Base-by-base conservation (phyloP, 2,113 vertebrate genomes). In the Pterocles orientalis region DNA sequence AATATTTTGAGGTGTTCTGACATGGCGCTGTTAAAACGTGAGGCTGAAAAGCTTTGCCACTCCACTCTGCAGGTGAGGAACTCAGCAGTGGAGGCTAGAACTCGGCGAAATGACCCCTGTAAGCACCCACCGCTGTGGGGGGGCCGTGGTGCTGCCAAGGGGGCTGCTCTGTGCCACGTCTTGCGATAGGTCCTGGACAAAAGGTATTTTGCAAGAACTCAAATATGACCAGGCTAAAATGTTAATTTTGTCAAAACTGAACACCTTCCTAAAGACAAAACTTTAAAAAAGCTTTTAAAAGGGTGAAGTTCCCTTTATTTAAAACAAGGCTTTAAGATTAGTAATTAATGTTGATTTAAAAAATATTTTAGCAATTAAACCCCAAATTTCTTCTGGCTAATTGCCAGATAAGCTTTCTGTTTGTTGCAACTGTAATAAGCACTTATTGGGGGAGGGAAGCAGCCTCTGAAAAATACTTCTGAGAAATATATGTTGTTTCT, bases 101-200 rank as follows among this genome's bases (percentile, higher is more conserved):
- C 4, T 20, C 1, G 0, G 23, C 25, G 33, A 17, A 53, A 6
- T 31, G 10, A 16, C 4, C 41, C 12, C 18, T 36, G 11, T 28
- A 43, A 79, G 12, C 7, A 2, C 14, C 31, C 18, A 19, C 7
- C 3, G 1, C 18, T 12, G 16, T 1, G 5, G 31, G 31, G 31
- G 25, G 31, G 31, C 1, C 3, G 17, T 47, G 58, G 43, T 29
- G 16, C 34, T 41, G 6, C 36, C 3, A 2, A 17, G 16, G 19
- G 18, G 15, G 12, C 2, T 29, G 21, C 29, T 19, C 1, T 0
- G n/a, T 41, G 34, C 12, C 4, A 8, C 5, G 18, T 7, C 12
- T 39, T 69, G 29, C 10, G 18, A 5, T 18, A 11, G 7, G 12
- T 50, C 31, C 20, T 57, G 26, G 18, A 5, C 10, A 58, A 72